These are phyloP conservation scores for Aegotheles bennettii DNA, from an alignment of 2,113 vertebrate genomes.

Conservation along the genomic window DNA sequence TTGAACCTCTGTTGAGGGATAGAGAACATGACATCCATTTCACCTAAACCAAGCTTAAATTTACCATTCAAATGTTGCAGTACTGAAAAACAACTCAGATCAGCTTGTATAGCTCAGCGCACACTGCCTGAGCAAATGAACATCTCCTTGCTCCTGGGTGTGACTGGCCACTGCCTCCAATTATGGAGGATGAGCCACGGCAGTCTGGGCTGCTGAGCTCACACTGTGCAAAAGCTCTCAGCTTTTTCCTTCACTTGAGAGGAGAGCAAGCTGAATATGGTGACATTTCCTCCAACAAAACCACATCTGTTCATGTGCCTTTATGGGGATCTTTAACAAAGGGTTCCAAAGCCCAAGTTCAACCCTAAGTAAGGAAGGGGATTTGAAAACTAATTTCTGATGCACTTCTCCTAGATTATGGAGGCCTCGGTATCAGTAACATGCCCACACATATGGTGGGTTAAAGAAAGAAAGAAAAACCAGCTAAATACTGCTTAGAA, in stretches of 20 bases:
- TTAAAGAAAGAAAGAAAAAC: neutral
- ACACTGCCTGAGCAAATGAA: rapidly evolving
- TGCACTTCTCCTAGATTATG: neutral
- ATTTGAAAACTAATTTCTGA: neutral
- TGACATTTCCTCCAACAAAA: neutral
- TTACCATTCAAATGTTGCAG: neutral
- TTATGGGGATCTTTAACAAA: neutral
- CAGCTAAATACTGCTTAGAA: neutral
- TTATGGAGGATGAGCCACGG: neutral
- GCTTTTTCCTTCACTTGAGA: neutral
- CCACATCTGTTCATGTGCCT: neutral
- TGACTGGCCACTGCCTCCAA: neutral
- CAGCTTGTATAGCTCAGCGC: neutral
- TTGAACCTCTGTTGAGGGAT: neutral
- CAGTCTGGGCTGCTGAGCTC: rapidly evolving
- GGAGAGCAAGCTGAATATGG: rapidly evolving
- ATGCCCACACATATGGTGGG: neutral
- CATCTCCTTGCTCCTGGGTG: neutral
- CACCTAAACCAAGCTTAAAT: neutral
- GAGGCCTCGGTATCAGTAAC: neutral
- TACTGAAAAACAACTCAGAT: neutral
- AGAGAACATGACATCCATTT: neutral
- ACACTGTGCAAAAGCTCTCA: rapidly evolving
- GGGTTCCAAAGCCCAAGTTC: neutral
- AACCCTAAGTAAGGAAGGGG: neutral